A percentile compares a stretch with the other conserved stretches of the same genome.
Conservation (phyloP, 2,113 vertebrate species). For the Callorhinus ursinus region DNA sequence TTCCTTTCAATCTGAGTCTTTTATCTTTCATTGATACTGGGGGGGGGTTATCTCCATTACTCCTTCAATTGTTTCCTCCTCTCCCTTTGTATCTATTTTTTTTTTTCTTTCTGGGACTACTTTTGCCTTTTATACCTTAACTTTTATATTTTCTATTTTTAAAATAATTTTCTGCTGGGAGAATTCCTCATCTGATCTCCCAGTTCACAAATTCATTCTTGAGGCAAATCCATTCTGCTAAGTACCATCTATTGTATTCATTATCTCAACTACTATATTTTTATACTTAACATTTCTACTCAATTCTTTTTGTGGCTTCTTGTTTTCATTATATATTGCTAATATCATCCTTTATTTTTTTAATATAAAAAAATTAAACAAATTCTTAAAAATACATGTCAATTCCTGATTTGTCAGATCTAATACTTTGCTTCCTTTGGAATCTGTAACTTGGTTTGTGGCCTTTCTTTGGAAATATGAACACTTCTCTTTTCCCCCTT, state of each 20-base stretch:
- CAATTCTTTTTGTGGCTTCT: not conserved
- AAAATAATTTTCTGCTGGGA: slow-evolving; percentile 25
- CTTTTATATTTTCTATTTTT: slow-evolving; percentile 26
- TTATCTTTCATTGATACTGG: slow-evolving; percentile 20
- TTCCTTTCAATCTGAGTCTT: not conserved
- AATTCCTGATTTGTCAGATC: not conserved
- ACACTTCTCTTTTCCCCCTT: not conserved
- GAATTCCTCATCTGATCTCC: not conserved
- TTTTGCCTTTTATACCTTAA: slow-evolving; percentile 21
- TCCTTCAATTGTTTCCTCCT: slow-evolving; percentile 5
- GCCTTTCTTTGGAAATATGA: not conserved
- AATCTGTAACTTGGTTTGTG: not conserved
- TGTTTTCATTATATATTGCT: slow-evolving; percentile 19
- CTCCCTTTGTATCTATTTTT: not conserved
- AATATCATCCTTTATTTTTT: not conserved
- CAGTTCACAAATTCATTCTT: not conserved
- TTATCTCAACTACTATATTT: not conserved
- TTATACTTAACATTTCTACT: not conserved
- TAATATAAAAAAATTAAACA: slow-evolving; percentile 9
- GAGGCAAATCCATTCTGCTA: not conserved
- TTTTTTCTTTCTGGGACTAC: not conserved
- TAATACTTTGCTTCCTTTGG: not conserved
- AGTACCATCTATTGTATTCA: not conserved
- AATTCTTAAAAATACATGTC: not conserved
- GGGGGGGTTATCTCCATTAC: not conserved